Evolutionary conservation across 2,113 vertebrate species (phyloP).

Genomic region (Isurus oxyrinchus): DNA sequence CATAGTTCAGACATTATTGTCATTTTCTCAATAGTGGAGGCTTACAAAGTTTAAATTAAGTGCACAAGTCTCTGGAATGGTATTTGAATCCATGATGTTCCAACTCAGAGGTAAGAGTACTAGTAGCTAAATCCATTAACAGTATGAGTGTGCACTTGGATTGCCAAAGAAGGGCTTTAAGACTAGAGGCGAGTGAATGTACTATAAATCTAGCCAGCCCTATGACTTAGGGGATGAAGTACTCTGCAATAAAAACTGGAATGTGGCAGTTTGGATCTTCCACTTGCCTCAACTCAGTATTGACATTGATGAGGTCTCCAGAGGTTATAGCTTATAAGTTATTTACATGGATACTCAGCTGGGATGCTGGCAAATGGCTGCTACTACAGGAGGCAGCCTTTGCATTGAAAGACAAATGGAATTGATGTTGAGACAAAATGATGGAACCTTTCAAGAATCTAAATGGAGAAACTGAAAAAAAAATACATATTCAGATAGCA

Average conservation of each 20-base stretch:
- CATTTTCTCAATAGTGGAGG: not conserved
- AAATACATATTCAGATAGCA: not conserved
- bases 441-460: too few species aligned
- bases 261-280: not conserved
- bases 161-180: not conserved
- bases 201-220: not conserved
- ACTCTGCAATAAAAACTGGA: not conserved
- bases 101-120: not conserved
- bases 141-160: not conserved
- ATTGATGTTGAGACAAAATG: too few species aligned
- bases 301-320: too few species aligned
- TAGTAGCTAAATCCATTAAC: not conserved
- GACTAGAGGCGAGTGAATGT: not conserved
- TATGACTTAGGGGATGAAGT: not conserved
- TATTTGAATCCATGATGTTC: not conserved
- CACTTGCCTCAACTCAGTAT: not conserved
- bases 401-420: not conserved
- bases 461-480: too few species aligned
- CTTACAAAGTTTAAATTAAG: not conserved
- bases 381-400: not conserved
- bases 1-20: too few species aligned
- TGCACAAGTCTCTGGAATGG: not conserved
- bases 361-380: too few species aligned
- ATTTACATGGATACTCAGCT: too few species aligned
- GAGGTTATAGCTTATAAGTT: too few species aligned